Conservation (phyloP, 1,140 invertebrate species). For the Bombus turneri region DNA sequence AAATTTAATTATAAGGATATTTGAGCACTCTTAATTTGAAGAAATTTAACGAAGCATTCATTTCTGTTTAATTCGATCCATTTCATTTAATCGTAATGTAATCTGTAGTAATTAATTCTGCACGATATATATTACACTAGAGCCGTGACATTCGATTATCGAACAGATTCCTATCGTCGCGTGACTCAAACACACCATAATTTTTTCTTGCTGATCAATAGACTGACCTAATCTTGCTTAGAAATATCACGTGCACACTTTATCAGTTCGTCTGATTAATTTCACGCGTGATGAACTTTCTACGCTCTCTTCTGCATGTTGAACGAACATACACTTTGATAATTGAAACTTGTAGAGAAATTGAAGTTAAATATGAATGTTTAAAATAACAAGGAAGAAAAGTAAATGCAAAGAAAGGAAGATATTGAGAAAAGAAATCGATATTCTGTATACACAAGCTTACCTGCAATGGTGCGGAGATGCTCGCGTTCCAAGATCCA, state of each 20-base stretch:
- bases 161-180: conserved; percentile 79
- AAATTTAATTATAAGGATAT: background rate
- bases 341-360: background rate
- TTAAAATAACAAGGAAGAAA: background rate
- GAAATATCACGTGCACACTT: background rate
- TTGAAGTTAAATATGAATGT: background rate
- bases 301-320: background rate
- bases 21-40: background rate
- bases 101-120: background rate
- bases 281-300: background rate
- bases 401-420: too few relatives aligned
- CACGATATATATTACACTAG: background rate
- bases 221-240: conserved; percentile 25
- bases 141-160: conserved; percentile 57
- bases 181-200: conserved; percentile 69
- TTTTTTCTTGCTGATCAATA: conserved; percentile 40
- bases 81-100: background rate
- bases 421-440: background rate
- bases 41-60: background rate
- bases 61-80: background rate
- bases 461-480: conserved; percentile 67
- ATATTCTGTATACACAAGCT: conserved; percentile 57
- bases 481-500: conserved; percentile 75
- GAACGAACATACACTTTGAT: background rate
- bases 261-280: background rate